Evolutionary conservation across 2,888 invertebrate genomes (phyloP), one percentile per base, ranked within the genome.

Genomic region (Drosophila kokeensis): DNA sequence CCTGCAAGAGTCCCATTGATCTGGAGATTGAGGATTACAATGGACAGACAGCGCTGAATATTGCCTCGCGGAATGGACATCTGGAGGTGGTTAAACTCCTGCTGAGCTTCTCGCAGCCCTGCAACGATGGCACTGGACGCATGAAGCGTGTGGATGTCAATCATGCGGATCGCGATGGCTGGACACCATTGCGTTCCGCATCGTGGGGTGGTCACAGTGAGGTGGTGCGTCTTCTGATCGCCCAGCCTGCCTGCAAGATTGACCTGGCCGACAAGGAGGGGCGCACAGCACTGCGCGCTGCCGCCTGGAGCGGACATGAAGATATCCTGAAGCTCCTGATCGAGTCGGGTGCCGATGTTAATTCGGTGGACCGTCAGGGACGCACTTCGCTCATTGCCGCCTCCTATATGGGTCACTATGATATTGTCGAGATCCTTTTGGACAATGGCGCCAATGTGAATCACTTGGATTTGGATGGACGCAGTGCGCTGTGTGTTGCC

Each of bases 201-300:
- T 98, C 98, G 15, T 99, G 98, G 98, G 98, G 98, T 55, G 99
- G 99, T 1, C 98, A 99, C 90, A 96, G 96, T 1, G 96, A 97
- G 94, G 97, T 97, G 1, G 97, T 97, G 0, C 96, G 97, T 81
- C 94, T 96, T 18, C 93, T 98, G 52, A 94, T 98, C 49, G 95
- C 95, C 58, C 96, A 95, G 81, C 96, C 96, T 0, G 92, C 92
- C 3, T 98, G 98, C 75, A 95, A 96, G 83, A 96, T 98, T 5
- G 98, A 99, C 92, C 95, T 97, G 83, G 96, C 97, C 2, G 98
- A 98, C 90, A 96, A 96, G 60, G 98, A 98, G 90, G 96, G 97
- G 77, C 95, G 98, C 57, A 98, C 98, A 0, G 98, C 98, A 0
- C 93, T 99, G 64, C 95, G 98, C 49, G 97, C 97, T 53, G 98